These are phyloP conservation scores for Xenotilapia caudafasciata DNA, from an alignment of 2,113 vertebrate genomes.

Conservation along the genomic window DNA sequence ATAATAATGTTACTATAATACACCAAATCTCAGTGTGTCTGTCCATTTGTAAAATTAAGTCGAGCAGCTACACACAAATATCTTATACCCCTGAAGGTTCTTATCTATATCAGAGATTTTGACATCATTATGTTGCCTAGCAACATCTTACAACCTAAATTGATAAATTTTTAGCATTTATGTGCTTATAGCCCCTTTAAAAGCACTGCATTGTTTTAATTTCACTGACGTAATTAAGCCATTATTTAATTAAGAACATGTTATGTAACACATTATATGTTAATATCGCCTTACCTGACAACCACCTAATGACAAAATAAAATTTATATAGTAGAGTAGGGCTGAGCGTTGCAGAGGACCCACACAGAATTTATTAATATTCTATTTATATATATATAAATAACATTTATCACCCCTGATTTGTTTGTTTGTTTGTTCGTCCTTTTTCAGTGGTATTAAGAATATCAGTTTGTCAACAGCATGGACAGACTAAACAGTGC, in stretches of 20 bases:
- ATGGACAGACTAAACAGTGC: not conserved
- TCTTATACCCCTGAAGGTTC: not conserved
- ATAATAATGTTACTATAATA: not conserved
- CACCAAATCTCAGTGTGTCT: not conserved
- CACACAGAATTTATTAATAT: not conserved
- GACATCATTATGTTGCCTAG: not conserved
- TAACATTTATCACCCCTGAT: not conserved
- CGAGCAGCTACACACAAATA: not conserved
- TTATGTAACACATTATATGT: not conserved
- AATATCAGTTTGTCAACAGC: not conserved
- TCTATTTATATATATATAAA: not conserved
- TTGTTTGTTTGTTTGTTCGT: not conserved
- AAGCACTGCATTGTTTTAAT: not conserved
- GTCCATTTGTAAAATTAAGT: not conserved
- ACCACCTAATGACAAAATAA: not conserved
- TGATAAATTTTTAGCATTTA: not conserved
- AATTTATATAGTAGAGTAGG: not conserved
- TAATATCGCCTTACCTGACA: not conserved
- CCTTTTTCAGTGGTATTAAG: not conserved
- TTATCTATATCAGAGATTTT: not conserved
- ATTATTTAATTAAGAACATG: not conserved
- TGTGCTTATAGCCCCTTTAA: not conserved
- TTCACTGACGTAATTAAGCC: not conserved
- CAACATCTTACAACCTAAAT: not conserved
- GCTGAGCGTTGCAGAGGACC: not conserved